Evolutionary conservation across 2,888 invertebrate species (phyloP), one percentile per base, ranked within the genome.

Genomic region (Phengaris alcon): DNA sequence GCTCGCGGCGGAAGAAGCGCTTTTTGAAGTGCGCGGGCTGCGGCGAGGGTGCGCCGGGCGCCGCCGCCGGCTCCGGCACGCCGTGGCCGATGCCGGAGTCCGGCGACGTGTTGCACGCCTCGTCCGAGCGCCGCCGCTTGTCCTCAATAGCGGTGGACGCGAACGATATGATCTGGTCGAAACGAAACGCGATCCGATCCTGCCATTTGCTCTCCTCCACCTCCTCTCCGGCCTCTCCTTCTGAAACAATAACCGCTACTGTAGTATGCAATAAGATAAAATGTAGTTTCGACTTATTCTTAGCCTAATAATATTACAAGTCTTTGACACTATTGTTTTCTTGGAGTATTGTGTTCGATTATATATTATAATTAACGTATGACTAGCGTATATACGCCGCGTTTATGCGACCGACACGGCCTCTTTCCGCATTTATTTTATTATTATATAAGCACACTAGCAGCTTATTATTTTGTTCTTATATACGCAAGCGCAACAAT

Each of bases 141-240:
- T 97, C 96, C 87, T 97, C 98, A 87, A 98, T 94, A 84, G 98
- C 98, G 15, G 97, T 98, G 64, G 98, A 97, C 73, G 98, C 98
- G 87, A 98, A 97, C 77, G 98, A 98, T 81, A 98, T 97, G 83
- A 98, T 94, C 81, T 98, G 96, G 92, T 98, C 98, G 94, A 99
- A 98, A 75, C 98, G 97, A 81, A 97, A 97, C 87, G 97, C 97
- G 83, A 98, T 97, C 81, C 97, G 96, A 89, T 98, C 97, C 89
- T 98, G 97, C 98, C 98, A 98, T 88, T 97, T 97, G 82, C 96
- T 95, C 88, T 97, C 96, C 87, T 96, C 96, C 81, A 96, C 96
- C 82, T 96, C 96, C 84, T 95, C 95, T 82, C 94, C 94, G 79
- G 90, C 94, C 85, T 95, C 95, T 80, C 91, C 93, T 88, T 95